phyloP scores from a whole-genome alignment of 92 coral and sea anemone genomes.

The Diadumene lineata region DNA sequence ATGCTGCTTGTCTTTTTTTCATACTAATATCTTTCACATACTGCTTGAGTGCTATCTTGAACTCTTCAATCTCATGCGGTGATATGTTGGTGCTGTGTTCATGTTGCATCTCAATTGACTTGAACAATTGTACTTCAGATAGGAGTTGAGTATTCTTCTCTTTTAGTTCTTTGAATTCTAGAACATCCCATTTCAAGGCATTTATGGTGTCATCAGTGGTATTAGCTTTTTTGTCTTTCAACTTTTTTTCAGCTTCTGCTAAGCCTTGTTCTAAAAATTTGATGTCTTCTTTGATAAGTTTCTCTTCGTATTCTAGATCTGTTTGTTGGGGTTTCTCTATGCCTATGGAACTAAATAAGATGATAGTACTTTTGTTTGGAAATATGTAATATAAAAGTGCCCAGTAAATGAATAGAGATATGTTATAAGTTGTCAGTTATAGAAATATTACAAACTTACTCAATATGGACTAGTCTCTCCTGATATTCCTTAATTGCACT shows the following conservation, averaged over 20 bases:
- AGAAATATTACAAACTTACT: neutral
- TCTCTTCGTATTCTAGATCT: neutral
- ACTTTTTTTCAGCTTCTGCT: neutral
- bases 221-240: neutral
- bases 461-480: neutral
- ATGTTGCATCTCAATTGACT: neutral
- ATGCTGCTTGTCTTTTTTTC: constrained; percentile 61
- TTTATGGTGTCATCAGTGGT: constrained; percentile 52
- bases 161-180: constrained; percentile 36
- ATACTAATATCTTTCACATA: constrained; percentile 43
- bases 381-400: neutral
- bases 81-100: too few species aligned
- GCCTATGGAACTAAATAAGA: neutral
- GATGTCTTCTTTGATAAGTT: neutral
- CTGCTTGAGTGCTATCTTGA: neutral
- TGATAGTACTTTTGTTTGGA: too few species aligned
- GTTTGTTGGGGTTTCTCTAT: neutral
- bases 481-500: neutral
- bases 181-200: constrained; percentile 60
- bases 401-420: too few species aligned
- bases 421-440: too few species aligned
- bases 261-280: neutral
- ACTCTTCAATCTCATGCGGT: neutral
- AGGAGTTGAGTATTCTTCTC: neutral
- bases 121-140: neutral